Base-by-base conservation (phyloP, 2,888 invertebrate species). In the Pachydiplax longipennis region DNA sequence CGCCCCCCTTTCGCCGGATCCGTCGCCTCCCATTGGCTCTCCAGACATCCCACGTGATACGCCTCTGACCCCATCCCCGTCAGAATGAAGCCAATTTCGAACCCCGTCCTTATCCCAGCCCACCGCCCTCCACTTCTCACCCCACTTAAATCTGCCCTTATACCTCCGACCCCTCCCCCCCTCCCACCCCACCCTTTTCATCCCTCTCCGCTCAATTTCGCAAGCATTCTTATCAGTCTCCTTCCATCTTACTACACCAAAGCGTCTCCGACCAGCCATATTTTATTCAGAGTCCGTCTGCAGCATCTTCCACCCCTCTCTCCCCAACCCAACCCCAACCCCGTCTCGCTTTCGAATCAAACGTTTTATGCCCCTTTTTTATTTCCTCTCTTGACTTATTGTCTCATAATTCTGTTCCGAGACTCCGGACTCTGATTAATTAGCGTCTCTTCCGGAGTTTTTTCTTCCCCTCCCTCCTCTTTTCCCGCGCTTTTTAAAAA, bases 241-340 rank as follows among this genome's bases (percentile, higher is more conserved):
- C 37, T 37, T 65, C 87, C 87, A 87, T 87, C 87, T 87, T 87
- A 87, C 87, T 87, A 61, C 87, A 87, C 87, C 87, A 87, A 87
- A 87, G 58, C 87, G 58, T 61, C 87, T 87, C 61, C 58, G 31
- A 58, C 61, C n/a, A 61, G 87, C 35, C 87, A 87, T 87, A 87
- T 87, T 61, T 87, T 87, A 87, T 87, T 87, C 87, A 87, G 58
- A 87, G 87, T 61, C 87, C 61, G 61, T 61, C 87, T 87, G 35
- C 87, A 61, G 37, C 87, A 53, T 53, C 87, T n/a, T 22, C 58
- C 18, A 2, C 13, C 37, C 37, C 81, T 40, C 18, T 1, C 1
- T 22, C 81, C 37, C 81, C 13, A 22, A 12, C 87, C 35, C 83
- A 15, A 35, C n/a, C 8, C 25, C 37, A 35, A 10, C 15, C n/a